These are phyloP conservation scores for Acanthurus tractus DNA, from an alignment of 2,797 vertebrate species.

Conservation along the genomic window DNA sequence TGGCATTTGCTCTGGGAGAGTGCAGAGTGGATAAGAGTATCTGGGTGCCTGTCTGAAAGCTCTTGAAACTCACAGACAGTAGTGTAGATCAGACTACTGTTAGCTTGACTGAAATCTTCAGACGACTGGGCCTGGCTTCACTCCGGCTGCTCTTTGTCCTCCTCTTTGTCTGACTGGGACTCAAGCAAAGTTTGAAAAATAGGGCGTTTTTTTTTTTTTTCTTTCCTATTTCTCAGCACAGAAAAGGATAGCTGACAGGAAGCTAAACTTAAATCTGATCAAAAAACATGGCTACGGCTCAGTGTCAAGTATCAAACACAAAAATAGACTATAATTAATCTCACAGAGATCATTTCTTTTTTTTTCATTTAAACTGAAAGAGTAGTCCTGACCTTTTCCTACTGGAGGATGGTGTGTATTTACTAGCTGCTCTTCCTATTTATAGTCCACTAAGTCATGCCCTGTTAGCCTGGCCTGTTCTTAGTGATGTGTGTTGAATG, in stretches of 20 bases:
- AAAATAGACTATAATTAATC: constrained; percentile 43
- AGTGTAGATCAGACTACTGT: constrained; percentile 76
- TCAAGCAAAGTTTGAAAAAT: constrained; percentile 59
- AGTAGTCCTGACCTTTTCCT: constrained; percentile 64
- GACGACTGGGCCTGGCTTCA: constrained; percentile 64
- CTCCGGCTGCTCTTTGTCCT: constrained; percentile 64
- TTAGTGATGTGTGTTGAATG: constrained; percentile 58
- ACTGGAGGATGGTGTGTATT: constrained; percentile 48
- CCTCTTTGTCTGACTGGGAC: constrained; percentile 62
- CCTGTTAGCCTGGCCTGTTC: constrained; percentile 44
- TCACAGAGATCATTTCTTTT: constrained; percentile 30
- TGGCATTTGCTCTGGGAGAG: constrained; percentile 76
- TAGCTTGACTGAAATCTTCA: constrained; percentile 71
- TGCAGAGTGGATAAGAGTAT: constrained; percentile 70
- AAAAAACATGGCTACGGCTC: constrained; percentile 23
- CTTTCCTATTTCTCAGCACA: constrained; percentile 27
- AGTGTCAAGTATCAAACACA: constrained; percentile 38
- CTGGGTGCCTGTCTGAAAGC: constrained; percentile 72
- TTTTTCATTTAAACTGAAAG: constrained; percentile 46
- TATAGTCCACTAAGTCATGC: constrained; percentile 68
- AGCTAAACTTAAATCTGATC: constrained; percentile 48
- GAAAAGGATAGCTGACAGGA: constrained; percentile 53
- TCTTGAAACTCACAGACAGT: constrained; percentile 73
- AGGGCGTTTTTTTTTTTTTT: neutral
- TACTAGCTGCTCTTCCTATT: constrained; percentile 64